A percentile compares a stretch with the other conserved stretches of the same genome.
These are phyloP conservation scores for Ochotona princeps DNA, from an alignment of 2,113 vertebrate genomes.

Conservation along the genomic window DNA sequence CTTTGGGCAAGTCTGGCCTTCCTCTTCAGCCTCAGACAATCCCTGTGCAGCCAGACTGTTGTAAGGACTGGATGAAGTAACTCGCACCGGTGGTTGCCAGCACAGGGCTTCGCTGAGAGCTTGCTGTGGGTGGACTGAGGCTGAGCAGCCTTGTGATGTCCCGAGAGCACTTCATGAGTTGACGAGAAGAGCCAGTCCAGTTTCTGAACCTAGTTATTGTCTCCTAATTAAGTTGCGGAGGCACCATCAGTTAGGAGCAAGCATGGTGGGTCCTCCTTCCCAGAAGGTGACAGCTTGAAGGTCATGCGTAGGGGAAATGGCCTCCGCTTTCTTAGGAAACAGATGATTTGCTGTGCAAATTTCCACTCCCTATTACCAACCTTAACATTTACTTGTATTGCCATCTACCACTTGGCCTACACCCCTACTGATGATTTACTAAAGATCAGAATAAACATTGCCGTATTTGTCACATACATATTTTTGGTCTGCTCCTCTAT, in stretches of 20 bases:
- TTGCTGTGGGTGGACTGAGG: background rate
- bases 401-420: background rate
- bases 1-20: conserved; percentile 2
- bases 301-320: background rate
- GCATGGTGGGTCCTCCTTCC: background rate
- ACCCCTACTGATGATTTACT: conserved; percentile 29
- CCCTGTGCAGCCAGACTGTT: background rate
- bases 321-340: background rate
- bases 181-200: background rate
- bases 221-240: background rate
- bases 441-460: conserved; percentile 16
- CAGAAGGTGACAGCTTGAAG: background rate
- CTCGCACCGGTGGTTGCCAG: background rate
- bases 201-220: conserved; percentile 1
- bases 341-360: background rate
- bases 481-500: conserved; percentile 10
- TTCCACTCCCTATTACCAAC: background rate
- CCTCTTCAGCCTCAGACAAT: background rate
- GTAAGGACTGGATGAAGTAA: background rate
- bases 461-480: background rate
- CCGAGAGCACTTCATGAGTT: background rate
- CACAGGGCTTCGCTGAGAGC: background rate
- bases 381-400: conserved; percentile 7
- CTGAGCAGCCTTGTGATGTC: background rate
- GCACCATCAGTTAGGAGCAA: background rate